Base-by-base conservation (phyloP, 2,113 vertebrate species). In the Ictalurus furcatus region DNA sequence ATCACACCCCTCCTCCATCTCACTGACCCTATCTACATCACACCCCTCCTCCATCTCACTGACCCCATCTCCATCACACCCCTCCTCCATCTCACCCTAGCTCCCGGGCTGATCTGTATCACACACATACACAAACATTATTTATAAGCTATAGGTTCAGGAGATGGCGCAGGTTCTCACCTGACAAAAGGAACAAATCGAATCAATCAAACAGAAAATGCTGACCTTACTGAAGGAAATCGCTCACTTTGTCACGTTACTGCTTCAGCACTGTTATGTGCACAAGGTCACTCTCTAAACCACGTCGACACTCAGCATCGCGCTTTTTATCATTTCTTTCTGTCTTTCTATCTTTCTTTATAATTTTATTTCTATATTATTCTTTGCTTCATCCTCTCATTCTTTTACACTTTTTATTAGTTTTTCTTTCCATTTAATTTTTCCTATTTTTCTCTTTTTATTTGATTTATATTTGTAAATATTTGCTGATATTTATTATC, bases 1-100 rank as follows among this genome's bases (percentile, higher is more conserved):
- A 12, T 40, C 19, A 44, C 7, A 3, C 2, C 3, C 16, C 0
- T 16, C n/a, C 28, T 21, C 0, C 40, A 23, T 52, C 28, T 7
- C 71, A 7, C 52, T 56, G 69, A 79, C 4, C 4, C 89, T 86
- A 86, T 89, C 89, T 90, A 90, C 90, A 87, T 85, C 61, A 40
- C 34, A 16, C 2, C 34, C 30, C 4, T 71, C n/a, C 6, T 37
- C 5, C 30, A 6, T 8, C 69, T 7, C 67, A 40, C 13, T 1
- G 4, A 69, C n/a, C 16, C 2, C 0, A 19, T 8, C 14, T 21
- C 8, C 28, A 3, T 71, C 69, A 71, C 30, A 8, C 5, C 17
- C 6, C 1, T 37, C 34, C 34, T 40, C 2, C 34, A 21, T 23
- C 71, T 9, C 71, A 19, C 58, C 58, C 17, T 19, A 59, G 21